A percentile compares a stretch with the other conserved stretches of the same genome.
Evolutionary conservation across 2,888 invertebrate species (phyloP).

Genomic region (Pandemis corylana): DNA sequence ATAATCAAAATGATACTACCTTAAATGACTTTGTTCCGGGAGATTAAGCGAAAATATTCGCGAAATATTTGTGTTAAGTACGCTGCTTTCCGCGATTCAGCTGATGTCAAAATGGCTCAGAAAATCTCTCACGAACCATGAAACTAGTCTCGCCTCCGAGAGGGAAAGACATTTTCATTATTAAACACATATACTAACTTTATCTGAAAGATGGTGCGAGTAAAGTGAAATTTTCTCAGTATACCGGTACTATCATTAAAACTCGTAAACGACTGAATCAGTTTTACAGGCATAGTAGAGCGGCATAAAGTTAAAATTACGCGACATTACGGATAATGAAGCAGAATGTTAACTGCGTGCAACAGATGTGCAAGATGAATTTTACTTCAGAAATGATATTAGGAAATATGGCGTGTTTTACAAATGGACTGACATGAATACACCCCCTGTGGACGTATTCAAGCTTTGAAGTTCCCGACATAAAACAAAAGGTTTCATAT

Average conservation of each 20-base stretch:
- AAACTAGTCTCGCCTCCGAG: too few species aligned
- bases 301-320: neutral
- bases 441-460: neutral
- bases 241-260: neutral
- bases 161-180: too few species aligned
- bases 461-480: neutral
- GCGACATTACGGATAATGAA: constrained; percentile 10
- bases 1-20: too few species aligned
- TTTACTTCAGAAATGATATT: constrained; percentile 6
- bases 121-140: too few species aligned
- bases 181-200: too few species aligned
- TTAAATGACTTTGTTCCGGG: too few species aligned
- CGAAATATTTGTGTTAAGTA: too few species aligned
- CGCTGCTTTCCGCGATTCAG: too few species aligned
- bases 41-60: too few species aligned
- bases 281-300: neutral
- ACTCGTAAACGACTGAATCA: neutral
- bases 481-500: neutral
- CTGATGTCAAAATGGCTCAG: too few species aligned
- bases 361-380: constrained; percentile 26
- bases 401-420: constrained; percentile 20
- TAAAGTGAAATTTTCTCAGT: too few species aligned
- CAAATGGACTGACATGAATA: constrained; percentile 15
- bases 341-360: constrained; percentile 9
- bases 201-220: too few species aligned